These are phyloP conservation scores for Aphelocoma californica DNA, from an alignment of 2,797 vertebrate genomes.

Conservation along the genomic window DNA sequence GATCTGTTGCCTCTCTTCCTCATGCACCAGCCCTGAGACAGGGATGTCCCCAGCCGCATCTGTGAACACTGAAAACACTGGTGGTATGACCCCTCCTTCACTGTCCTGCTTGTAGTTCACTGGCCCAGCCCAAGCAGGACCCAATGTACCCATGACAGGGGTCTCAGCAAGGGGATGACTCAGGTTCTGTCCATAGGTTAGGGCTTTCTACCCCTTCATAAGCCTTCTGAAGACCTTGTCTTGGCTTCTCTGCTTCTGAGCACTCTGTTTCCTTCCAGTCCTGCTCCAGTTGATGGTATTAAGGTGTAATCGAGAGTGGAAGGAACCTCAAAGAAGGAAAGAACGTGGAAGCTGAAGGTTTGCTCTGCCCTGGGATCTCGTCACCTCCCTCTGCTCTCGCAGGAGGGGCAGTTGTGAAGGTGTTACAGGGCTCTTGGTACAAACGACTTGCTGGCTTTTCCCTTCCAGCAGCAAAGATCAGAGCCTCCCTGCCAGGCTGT, in stretches of 20 bases:
- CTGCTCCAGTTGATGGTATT: background rate
- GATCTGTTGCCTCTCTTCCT: background rate
- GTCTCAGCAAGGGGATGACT: background rate
- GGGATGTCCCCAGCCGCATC: background rate
- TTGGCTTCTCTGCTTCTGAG: background rate
- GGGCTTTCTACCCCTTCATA: background rate
- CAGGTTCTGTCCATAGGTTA: background rate
- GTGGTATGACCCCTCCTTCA: background rate
- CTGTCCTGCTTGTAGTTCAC: background rate
- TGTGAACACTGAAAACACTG: rapidly evolving
- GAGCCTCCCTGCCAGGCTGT: background rate
- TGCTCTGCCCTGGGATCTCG: rapidly evolving
- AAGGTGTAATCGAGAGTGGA: background rate
- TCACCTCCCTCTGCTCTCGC: rapidly evolving
- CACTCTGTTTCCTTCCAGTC: background rate
- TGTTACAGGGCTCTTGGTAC: background rate
- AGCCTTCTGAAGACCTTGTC: background rate
- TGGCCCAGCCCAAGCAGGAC: background rate
- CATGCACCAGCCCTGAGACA: background rate
- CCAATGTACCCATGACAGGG: background rate
- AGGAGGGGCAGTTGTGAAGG: background rate
- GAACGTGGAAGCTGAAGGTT: background rate
- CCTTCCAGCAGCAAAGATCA: background rate
- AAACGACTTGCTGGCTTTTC: background rate
- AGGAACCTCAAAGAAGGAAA: background rate